A percentile compares a stretch with the other conserved stretches of the same genome.
phyloP scores from a whole-genome alignment of 2,113 vertebrate species.

The Plotosus lineatus region DNA sequence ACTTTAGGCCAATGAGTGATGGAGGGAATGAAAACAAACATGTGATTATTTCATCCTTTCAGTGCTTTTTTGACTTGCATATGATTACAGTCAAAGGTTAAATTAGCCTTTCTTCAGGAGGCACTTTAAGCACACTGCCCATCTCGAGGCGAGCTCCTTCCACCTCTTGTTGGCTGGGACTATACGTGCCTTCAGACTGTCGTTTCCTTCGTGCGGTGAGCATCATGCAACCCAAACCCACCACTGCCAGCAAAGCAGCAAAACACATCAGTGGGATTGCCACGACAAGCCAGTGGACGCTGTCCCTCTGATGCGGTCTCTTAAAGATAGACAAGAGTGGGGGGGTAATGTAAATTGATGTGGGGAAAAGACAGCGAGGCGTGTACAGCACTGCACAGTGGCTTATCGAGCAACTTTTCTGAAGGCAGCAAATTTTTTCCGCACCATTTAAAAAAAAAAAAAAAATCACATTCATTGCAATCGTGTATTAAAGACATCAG shows the following conservation, averaged over 20 bases:
- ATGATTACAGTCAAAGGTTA: neutral
- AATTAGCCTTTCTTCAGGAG: constrained; percentile 92
- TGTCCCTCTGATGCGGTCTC: constrained; percentile 72
- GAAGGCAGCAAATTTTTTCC: neutral
- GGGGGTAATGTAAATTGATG: constrained; percentile 38
- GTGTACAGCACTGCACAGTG: neutral
- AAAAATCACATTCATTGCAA: neutral
- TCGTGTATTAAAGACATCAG: neutral
- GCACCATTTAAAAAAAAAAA: too few species aligned
- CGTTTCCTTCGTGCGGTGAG: constrained; percentile 91
- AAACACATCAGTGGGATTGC: constrained; percentile 87
- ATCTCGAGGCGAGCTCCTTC: constrained; percentile 94
- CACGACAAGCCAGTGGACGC: constrained; percentile 84
- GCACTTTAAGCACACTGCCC: constrained; percentile 97
- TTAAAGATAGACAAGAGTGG: constrained; percentile 67
- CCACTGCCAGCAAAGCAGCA: constrained; percentile 80
- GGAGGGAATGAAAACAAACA: too few species aligned
- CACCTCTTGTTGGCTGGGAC: constrained; percentile 94
- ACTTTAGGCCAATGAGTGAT: too few species aligned
- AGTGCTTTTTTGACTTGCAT: neutral
- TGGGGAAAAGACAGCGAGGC: neutral
- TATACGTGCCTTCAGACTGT: constrained; percentile 96
- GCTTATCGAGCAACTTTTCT: neutral
- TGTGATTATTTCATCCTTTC: too few species aligned
- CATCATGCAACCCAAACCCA: constrained; percentile 84